phyloP scores from a whole-genome alignment of 2,888 invertebrate genomes.

The Glaucopsyche alexis region DNA sequence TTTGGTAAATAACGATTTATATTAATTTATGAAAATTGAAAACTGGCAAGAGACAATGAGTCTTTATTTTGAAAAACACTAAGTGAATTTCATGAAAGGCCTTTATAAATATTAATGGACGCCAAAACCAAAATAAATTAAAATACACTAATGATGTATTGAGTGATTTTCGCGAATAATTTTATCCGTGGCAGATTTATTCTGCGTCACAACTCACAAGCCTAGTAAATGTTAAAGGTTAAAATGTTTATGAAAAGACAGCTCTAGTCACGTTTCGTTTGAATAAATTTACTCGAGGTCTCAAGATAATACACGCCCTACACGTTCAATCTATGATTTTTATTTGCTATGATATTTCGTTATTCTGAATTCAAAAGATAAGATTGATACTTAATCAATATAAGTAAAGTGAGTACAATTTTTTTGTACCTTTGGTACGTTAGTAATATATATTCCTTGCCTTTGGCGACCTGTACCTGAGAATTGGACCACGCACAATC shows the following conservation, averaged over 20 bases:
- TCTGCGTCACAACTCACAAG: neutral
- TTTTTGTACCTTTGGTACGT: too few relatives aligned
- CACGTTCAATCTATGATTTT: neutral
- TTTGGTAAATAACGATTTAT: neutral
- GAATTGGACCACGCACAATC: too few relatives aligned
- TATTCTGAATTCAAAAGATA: too few relatives aligned
- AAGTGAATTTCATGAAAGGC: neutral
- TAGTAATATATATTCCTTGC: too few relatives aligned
- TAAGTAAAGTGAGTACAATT: too few relatives aligned
- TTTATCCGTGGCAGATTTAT: neutral
- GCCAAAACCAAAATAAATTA: neutral
- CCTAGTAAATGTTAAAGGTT: neutral
- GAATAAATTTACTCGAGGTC: neutral
- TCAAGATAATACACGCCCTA: neutral
- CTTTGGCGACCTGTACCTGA: too few relatives aligned
- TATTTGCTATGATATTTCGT: too few relatives aligned
- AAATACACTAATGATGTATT: neutral
- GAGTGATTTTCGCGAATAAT: neutral
- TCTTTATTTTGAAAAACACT: neutral
- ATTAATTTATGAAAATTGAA: neutral
- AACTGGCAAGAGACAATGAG: neutral
- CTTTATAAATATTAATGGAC: conserved; percentile 3
- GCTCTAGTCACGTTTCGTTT: neutral
- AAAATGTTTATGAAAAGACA: neutral
- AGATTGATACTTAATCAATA: too few relatives aligned